Percentiles rank a stretch among this genome's conserved stretches.
Conservation (phyloP, 2,888 invertebrate genomes). For the Drosophila colorata region DNA sequence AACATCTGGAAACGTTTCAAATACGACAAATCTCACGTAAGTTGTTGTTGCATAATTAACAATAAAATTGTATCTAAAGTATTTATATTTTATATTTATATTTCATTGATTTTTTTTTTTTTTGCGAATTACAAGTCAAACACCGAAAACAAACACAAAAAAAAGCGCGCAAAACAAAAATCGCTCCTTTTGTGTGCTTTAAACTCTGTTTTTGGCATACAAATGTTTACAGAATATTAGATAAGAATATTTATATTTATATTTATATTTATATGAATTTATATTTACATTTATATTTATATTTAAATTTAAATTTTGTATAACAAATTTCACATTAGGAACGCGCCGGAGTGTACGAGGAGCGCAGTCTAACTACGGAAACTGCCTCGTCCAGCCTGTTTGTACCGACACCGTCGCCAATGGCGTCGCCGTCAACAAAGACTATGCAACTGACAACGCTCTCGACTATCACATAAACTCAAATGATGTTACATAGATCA, state of each 20-base stretch:
- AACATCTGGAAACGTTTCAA: slow-evolving; percentile 91
- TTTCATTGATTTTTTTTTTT: neutral
- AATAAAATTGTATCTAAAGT: too few species aligned
- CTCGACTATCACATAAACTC: slow-evolving; percentile 81
- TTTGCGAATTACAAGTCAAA: too few species aligned
- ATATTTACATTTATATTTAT: too few species aligned
- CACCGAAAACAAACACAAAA: too few species aligned
- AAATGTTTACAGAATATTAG: too few species aligned
- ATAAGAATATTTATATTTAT: too few species aligned
- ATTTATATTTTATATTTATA: neutral
- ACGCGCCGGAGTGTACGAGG: slow-evolving; percentile 83
- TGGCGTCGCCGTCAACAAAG: slow-evolving; percentile 84
- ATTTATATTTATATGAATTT: too few species aligned
- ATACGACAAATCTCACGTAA: slow-evolving; percentile 88
- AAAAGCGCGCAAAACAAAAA: too few species aligned
- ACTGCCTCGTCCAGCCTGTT: slow-evolving; percentile 85
- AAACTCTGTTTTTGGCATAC: too few species aligned
- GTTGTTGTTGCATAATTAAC: slow-evolving; percentile 20
- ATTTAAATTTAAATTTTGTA: too few species aligned
- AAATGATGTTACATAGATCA: slow-evolving; percentile 36
- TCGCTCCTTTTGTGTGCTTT: too few species aligned
- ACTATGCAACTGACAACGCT: slow-evolving; percentile 83
- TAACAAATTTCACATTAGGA: slow-evolving; percentile 66
- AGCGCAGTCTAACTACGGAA: slow-evolving; percentile 84
- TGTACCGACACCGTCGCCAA: slow-evolving; percentile 84